Percentiles rank a stretch among this genome's conserved stretches.
Evolutionary conservation across 2,113 vertebrate species (phyloP).

Genomic region (Dipodomys stephensi): DNA sequence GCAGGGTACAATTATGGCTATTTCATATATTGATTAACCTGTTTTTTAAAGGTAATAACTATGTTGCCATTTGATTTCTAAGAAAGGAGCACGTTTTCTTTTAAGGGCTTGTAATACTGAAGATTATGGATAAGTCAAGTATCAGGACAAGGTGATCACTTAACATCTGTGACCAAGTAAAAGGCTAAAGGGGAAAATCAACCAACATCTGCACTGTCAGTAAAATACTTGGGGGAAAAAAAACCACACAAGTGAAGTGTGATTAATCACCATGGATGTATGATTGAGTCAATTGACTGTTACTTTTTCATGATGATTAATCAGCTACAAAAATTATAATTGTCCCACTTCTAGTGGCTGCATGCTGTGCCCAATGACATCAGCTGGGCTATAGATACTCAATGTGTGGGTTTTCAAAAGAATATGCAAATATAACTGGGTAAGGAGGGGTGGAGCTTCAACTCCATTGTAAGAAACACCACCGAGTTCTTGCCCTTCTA

Average conservation of each 20-base stretch:
- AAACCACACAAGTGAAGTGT: constrained; percentile 91
- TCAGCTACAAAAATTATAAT: constrained; percentile 94
- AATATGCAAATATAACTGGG: constrained; percentile 87
- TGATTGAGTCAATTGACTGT: constrained; percentile 93
- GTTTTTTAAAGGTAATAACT: constrained; percentile 82
- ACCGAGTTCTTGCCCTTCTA: constrained; percentile 68
- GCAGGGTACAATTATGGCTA: constrained; percentile 77
- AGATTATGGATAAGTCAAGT: constrained; percentile 88
- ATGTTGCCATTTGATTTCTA: constrained; percentile 83
- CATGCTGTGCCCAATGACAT: constrained; percentile 92
- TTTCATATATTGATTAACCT: constrained; percentile 85
- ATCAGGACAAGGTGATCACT: constrained; percentile 89
- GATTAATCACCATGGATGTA: constrained; percentile 92
- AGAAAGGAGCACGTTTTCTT: constrained; percentile 83
- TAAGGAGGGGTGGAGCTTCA: constrained; percentile 83
- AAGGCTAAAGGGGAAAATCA: constrained; percentile 90
- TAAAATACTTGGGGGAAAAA: constrained; percentile 89
- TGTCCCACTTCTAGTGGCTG: constrained; percentile 91
- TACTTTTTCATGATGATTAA: constrained; percentile 93
- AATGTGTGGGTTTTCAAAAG: constrained; percentile 89
- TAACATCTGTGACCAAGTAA: constrained; percentile 92
- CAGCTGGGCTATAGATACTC: constrained; percentile 91
- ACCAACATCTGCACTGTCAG: constrained; percentile 89
- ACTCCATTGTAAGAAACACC: constrained; percentile 84
- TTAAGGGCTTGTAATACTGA: constrained; percentile 80